Conservation (phyloP, 37 sponge, comb jelly and placozoan genomes). For the Petrosia ficiformis region DNA sequence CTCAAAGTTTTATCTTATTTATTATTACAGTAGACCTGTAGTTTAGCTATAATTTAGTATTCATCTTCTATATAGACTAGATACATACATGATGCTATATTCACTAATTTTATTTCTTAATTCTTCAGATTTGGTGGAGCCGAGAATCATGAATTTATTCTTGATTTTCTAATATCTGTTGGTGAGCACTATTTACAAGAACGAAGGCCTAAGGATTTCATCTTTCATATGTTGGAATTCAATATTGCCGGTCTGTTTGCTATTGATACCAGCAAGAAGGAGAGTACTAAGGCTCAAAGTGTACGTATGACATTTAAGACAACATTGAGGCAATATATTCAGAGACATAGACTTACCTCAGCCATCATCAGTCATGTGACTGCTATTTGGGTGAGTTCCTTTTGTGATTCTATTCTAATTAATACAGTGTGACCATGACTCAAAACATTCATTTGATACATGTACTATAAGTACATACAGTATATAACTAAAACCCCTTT, state of each 20-base stretch:
- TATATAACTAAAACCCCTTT: no score
- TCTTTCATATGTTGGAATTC: conserved; percentile 33
- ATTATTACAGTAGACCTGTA: no score
- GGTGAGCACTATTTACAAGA: conserved; percentile 22
- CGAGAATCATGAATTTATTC: conserved; percentile 35
- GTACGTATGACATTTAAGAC: conserved; percentile 1
- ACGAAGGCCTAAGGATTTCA: conserved; percentile 28
- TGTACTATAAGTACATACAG: no score
- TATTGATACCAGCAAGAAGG: conserved; percentile 6
- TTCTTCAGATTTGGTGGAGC: conserved; percentile 33
- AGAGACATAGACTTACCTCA: conserved; percentile 18
- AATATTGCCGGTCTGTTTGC: conserved; percentile 35
- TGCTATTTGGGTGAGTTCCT: conserved; percentile 32
- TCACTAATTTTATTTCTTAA: background rate
- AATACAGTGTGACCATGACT: no score
- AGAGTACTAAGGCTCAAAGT: background rate
- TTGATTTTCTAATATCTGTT: conserved; percentile 40
- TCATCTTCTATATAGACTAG: background rate
- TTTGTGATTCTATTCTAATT: no score
- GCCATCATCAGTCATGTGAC: conserved; percentile 11
- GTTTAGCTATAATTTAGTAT: no score
- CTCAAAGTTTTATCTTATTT: no score
- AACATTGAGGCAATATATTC: conserved; percentile 32
- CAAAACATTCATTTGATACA: no score
- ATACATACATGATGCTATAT: background rate